A percentile compares a stretch with the other conserved stretches of the same genome.
Conservation (phyloP, 2,113 vertebrate genomes). For the Tragelaphus imberbis region DNA sequence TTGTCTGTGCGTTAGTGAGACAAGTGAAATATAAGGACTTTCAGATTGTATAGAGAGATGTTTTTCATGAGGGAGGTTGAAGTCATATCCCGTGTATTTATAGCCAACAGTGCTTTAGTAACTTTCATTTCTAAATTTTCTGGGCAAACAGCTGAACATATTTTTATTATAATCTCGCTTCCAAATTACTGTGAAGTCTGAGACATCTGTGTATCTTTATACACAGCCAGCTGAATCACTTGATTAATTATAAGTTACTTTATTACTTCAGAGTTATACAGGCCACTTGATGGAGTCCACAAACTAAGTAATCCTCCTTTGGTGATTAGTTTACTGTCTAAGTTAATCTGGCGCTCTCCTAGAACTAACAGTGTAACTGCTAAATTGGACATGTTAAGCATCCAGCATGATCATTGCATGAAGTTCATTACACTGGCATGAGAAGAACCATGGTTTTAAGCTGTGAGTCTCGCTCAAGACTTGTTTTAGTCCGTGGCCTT, state of each 20-base stretch:
- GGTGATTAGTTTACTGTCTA: neutral
- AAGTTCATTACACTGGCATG: neutral
- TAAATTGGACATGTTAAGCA: neutral
- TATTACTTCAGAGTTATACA: neutral
- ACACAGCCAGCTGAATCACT: neutral
- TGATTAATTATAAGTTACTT: conserved; percentile 24
- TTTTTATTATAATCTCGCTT: conserved; percentile 40
- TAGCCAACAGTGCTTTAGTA: neutral
- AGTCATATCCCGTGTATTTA: neutral
- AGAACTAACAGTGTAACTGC: neutral
- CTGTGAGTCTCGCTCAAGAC: neutral
- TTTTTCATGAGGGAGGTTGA: neutral
- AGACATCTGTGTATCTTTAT: conserved; percentile 28
- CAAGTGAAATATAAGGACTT: neutral
- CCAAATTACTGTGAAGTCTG: conserved; percentile 23
- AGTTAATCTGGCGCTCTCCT: neutral
- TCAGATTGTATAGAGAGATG: neutral
- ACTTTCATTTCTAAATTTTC: conserved; percentile 26
- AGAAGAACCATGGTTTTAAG: neutral
- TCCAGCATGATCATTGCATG: neutral
- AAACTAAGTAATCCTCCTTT: neutral
- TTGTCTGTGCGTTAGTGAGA: neutral
- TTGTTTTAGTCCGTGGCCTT: neutral
- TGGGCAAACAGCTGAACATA: conserved; percentile 34
- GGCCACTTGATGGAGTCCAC: neutral